phyloP scores from a whole-genome alignment of 2,797 vertebrate species.

The Crocidura indochinensis region DNA sequence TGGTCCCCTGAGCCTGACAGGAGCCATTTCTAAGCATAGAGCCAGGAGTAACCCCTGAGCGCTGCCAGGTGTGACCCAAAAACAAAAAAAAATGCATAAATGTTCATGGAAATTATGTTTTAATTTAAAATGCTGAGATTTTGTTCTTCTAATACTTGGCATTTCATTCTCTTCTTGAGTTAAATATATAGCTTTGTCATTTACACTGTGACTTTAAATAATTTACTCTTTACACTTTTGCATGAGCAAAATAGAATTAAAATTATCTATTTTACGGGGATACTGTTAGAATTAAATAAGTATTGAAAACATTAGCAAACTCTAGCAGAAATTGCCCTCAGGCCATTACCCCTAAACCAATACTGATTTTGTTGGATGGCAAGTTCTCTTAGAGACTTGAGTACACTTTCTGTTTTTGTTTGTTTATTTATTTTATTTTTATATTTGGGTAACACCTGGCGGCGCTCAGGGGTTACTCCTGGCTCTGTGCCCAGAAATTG shows the following conservation, averaged over 20 bases:
- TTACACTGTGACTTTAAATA: conserved; percentile 24
- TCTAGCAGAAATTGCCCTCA: neutral
- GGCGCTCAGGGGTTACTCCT: too few relatives aligned
- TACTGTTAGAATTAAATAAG: neutral
- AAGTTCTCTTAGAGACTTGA: neutral
- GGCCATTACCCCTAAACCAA: neutral
- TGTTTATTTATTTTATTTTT: too few relatives aligned
- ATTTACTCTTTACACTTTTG: neutral
- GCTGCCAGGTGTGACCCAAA: neutral
- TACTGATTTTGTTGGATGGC: neutral
- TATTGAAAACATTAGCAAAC: neutral
- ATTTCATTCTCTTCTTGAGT: conserved; percentile 15
- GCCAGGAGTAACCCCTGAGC: too few relatives aligned
- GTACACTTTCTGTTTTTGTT: neutral
- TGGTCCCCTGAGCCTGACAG: too few relatives aligned
- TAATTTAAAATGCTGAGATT: conserved; percentile 18
- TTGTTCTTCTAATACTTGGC: neutral
- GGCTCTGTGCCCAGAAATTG: too few relatives aligned
- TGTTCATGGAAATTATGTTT: neutral
- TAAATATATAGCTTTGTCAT: conserved; percentile 32
- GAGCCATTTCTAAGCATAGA: too few relatives aligned
- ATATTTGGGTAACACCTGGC: too few relatives aligned
- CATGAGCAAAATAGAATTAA: neutral
- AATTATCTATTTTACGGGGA: neutral
- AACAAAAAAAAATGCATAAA: neutral